phyloP scores from a whole-genome alignment of 2,888 invertebrate species.

The Drosophila paramelanica region DNA sequence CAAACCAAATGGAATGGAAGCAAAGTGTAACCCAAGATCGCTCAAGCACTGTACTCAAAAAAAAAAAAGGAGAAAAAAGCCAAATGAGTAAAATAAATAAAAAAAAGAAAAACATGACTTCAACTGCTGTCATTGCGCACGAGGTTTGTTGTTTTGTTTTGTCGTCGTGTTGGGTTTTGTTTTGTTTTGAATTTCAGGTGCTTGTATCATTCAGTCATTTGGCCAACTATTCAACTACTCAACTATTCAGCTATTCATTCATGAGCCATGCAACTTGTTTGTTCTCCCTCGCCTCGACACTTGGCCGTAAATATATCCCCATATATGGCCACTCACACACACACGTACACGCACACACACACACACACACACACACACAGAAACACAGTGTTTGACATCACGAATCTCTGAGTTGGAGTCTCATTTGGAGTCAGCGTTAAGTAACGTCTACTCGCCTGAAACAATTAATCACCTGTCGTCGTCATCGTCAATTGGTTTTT shows the following conservation, averaged over 20 bases:
- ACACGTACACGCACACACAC: conserved; percentile 33
- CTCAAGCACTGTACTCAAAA: conserved; percentile 43
- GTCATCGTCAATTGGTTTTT: conserved; percentile 62
- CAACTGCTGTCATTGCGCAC: conserved; percentile 81
- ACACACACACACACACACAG: conserved; percentile 36
- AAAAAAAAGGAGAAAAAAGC: background rate
- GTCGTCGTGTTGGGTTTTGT: conserved; percentile 64
- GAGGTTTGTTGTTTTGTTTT: conserved; percentile 53
- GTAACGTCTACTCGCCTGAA: conserved; percentile 76
- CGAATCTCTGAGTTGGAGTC: conserved; percentile 43
- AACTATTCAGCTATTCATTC: conserved; percentile 73
- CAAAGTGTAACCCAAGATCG: conserved; percentile 71
- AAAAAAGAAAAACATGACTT: conserved; percentile 65
- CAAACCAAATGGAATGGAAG: conserved; percentile 63
- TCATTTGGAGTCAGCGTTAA: conserved; percentile 65
- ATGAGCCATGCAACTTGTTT: conserved; percentile 75
- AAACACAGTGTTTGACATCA: conserved; percentile 64
- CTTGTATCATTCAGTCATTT: conserved; percentile 75
- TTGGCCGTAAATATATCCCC: conserved; percentile 50
- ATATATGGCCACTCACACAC: conserved; percentile 43
- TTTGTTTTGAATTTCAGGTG: conserved; percentile 81
- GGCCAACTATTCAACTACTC: conserved; percentile 72
- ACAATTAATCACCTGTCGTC: conserved; percentile 83
- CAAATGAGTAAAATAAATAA: conserved; percentile 5
- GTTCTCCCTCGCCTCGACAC: conserved; percentile 61